Evolutionary conservation across 2,797 vertebrate genomes (phyloP).

Genomic region (Onychomys leucogaster): DNA sequence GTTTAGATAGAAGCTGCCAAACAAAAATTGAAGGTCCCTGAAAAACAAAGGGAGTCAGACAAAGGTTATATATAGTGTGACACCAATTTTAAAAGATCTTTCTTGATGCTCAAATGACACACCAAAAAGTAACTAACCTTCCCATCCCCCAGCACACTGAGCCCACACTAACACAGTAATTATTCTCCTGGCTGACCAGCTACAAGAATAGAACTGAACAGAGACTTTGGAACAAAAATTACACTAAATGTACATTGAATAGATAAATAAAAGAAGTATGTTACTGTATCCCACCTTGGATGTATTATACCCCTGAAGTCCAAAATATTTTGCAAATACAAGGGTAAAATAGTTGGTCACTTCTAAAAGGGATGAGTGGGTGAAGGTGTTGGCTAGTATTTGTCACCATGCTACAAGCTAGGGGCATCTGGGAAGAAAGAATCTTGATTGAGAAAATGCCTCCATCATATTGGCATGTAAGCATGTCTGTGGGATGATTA

Average conservation of each 20-base stretch:
- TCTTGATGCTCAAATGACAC: neutral
- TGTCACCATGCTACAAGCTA: neutral
- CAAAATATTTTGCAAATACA: slow-evolving; percentile 38
- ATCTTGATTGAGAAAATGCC: neutral
- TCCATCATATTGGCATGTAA: neutral
- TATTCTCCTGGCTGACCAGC: neutral
- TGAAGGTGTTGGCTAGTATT: neutral
- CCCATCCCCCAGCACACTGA: neutral
- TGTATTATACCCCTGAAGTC: neutral
- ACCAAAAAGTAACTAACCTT: neutral
- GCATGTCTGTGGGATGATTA: neutral
- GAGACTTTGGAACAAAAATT: slow-evolving; percentile 23
- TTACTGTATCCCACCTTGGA: neutral
- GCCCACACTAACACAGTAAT: neutral
- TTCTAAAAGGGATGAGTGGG: neutral
- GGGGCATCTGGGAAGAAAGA: neutral
- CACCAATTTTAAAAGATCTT: neutral
- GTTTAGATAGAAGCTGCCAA: neutral
- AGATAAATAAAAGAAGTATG: slow-evolving; percentile 9
- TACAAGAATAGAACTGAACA: slow-evolving; percentile 20
- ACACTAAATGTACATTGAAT: slow-evolving; percentile 22
- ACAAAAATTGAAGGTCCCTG: slow-evolving; percentile 25
- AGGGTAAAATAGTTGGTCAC: neutral
- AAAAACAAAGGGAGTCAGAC: neutral
- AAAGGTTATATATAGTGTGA: neutral